Evolutionary conservation across 2,113 vertebrate genomes (phyloP).

Genomic region (Riparia riparia): DNA sequence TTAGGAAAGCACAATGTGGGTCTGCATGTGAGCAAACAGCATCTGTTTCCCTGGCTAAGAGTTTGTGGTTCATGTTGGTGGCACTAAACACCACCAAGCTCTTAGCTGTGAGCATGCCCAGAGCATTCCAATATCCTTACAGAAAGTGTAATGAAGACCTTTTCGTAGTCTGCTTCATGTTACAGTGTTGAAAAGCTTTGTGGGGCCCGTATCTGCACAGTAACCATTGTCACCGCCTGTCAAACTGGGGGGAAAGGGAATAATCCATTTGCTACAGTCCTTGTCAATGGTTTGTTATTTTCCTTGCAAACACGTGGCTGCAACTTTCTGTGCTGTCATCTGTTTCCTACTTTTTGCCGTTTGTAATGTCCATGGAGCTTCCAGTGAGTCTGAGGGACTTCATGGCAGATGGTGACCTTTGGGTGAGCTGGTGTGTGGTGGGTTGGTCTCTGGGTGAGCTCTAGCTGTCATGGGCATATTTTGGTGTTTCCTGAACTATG

Average conservation of each 20-base stretch:
- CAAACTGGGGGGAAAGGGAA: constrained; percentile 44
- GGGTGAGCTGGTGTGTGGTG: constrained; percentile 13
- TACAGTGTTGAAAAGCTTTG: constrained; percentile 47
- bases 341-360: constrained; percentile 20
- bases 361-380: constrained; percentile 4
- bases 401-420: constrained; percentile 13
- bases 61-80: background rate
- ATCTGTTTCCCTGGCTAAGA: background rate
- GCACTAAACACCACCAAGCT: background rate
- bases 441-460: constrained; percentile 7
- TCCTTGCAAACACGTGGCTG: constrained; percentile 12
- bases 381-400: background rate
- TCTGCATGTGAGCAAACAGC: background rate
- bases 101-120: background rate
- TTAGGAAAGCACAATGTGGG: background rate
- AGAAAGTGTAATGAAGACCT: constrained; percentile 34
- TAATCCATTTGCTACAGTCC: constrained; percentile 28
- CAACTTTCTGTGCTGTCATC: constrained; percentile 19
- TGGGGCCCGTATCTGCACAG: constrained; percentile 13
- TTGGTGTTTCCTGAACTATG: background rate
- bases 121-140: background rate
- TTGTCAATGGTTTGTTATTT: constrained; percentile 41
- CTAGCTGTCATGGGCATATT: background rate
- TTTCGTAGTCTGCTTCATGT: constrained; percentile 44
- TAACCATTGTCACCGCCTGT: constrained; percentile 45